Base-by-base conservation (phyloP, 2,888 invertebrate species). In the Netelia melanura region DNA sequence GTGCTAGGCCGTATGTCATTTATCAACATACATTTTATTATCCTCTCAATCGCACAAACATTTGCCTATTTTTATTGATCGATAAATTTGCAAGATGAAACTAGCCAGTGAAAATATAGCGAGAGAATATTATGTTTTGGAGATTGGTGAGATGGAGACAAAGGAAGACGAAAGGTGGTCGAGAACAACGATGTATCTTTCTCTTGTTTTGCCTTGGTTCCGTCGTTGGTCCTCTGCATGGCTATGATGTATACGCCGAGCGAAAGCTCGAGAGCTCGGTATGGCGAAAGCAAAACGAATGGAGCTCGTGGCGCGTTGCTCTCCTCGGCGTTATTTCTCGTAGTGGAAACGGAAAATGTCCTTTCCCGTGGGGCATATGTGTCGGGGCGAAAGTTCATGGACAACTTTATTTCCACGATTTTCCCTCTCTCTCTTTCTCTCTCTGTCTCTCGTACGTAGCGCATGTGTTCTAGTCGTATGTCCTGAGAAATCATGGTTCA, bases 221-320 rank as follows among this genome's bases (percentile, higher is more conserved):
- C 38, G 6, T 38, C 38, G 38, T 38, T 38, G 38, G 38, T 6
- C 38, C 38, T 38, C 5, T 38, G 38, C 38, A 38, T 38, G 6
- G 38, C 38, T 38, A 38, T 38, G 38, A 38, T 38, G 38, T 38
- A 38, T 38, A 38, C 38, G 38, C 8, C 38, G 38, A 38, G 54
- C 54, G 14, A 54, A 17, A 14, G 54, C 17, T 54, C 54, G 54
- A 14, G 54, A 54, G 54, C 54, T 54, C 54, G 54, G 54, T 14
- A 17, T n/a, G 54, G 71, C 67, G 74, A 85, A 82, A 86, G 81
- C 83, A 86, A 85, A 87, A 84, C 74, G 80, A 86, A 86, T 85
- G 81, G 81, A 62, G 70, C 44, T 65, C 38, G 21, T 38, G 38
- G 38, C 38, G 6, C 38, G 38, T 25, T 62, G 67, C 72, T 76